A percentile compares a stretch with the other conserved stretches of the same genome.
Conservation (phyloP, 2,888 invertebrate species). For the Luffia ferchaultella region DNA sequence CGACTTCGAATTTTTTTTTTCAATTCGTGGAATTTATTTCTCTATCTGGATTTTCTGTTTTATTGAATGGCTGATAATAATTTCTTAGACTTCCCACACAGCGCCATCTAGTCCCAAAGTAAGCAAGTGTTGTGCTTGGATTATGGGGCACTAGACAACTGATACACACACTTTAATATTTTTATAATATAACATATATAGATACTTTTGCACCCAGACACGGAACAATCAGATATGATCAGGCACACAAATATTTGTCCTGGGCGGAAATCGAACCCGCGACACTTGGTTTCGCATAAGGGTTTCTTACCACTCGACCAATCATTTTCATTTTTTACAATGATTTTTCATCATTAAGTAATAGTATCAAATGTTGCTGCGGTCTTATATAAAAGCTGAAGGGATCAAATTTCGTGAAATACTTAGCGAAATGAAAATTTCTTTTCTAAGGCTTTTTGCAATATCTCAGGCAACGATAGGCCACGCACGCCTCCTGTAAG, state of each 20-base stretch:
- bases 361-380: not conserved
- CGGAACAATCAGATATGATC: not conserved
- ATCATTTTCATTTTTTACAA: not conserved
- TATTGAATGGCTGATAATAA: too few relatives aligned
- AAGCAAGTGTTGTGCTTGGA: too few relatives aligned
- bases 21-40: too few relatives aligned
- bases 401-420: not conserved
- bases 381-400: not conserved
- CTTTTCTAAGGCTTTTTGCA: not conserved
- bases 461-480: not conserved
- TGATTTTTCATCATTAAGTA: not conserved
- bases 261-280: too few relatives aligned
- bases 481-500: not conserved
- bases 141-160: too few relatives aligned
- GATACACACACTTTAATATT: not conserved
- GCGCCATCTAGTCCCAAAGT: too few relatives aligned
- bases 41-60: too few relatives aligned
- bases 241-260: too few relatives aligned
- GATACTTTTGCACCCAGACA: not conserved
- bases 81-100: too few relatives aligned
- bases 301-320: not conserved
- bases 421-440: not conserved
- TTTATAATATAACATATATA: not conserved
- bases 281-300: too few relatives aligned
- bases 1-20: too few relatives aligned